phyloP scores from a whole-genome alignment of 2,113 vertebrate species.

The Bettongia penicillata region DNA sequence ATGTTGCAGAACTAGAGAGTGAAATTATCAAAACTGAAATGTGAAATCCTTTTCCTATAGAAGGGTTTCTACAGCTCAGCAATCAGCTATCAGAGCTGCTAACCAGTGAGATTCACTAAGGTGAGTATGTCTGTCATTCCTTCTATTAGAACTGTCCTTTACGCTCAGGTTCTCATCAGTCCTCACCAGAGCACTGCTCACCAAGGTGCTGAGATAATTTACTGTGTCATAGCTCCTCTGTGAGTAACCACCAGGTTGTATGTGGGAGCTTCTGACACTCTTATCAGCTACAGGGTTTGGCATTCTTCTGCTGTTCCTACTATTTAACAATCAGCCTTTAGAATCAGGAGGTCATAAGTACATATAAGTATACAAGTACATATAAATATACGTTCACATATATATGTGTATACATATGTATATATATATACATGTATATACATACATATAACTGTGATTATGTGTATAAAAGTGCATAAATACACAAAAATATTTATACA shows the following conservation, averaged over 20 bases:
- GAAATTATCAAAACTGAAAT: slow-evolving; percentile 70
- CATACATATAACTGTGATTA: not conserved
- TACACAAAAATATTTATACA: not conserved
- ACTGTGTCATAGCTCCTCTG: slow-evolving; percentile 61
- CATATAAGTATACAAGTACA: not conserved
- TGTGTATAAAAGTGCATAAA: not conserved
- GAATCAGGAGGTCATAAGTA: not conserved
- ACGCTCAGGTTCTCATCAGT: slow-evolving; percentile 66
- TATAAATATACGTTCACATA: not conserved
- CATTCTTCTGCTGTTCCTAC: slow-evolving; percentile 59
- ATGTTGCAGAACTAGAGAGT: slow-evolving; percentile 64
- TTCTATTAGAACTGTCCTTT: slow-evolving; percentile 68
- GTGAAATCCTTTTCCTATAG: slow-evolving; percentile 43
- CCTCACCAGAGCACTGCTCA: slow-evolving; percentile 70
- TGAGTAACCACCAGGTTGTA: slow-evolving; percentile 77
- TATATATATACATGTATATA: not conserved
- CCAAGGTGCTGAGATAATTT: slow-evolving; percentile 71
- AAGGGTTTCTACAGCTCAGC: slow-evolving; percentile 57
- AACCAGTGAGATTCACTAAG: slow-evolving; percentile 64
- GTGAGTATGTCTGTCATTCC: slow-evolving; percentile 63
- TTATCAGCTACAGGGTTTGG: slow-evolving; percentile 40
- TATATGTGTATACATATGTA: not conserved
- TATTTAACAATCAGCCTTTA: slow-evolving; percentile 41
- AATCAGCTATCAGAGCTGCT: slow-evolving; percentile 59
- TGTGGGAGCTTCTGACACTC: slow-evolving; percentile 62